Base-by-base conservation (phyloP, 2,888 invertebrate species). In the Argynnis bischoffii region DNA sequence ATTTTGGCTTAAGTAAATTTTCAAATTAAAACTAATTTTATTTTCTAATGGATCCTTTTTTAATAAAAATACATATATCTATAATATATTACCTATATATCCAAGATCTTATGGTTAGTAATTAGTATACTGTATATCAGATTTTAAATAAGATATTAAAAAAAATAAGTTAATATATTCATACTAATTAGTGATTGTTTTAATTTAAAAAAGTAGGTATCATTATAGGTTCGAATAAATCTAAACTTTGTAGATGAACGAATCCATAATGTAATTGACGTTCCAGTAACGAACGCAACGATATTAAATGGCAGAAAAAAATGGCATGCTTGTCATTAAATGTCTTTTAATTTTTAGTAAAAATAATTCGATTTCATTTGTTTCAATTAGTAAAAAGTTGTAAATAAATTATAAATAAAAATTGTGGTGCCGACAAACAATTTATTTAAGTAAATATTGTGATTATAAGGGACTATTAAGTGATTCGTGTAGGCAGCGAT, bases 311-410 rank as follows among this genome's bases (percentile, higher is more conserved):
- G 86, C 84, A 89, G 70, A 73, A 75, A 77, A 77, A 79, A 78
- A 89, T 90, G 89, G 90, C 88, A 90, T 88, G 89, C 87, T 86
- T 90, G 90, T 90, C 90, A 90, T 85, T 81, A 77, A 81, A 85
- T 84, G 87, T 83, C 86, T 85, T 86, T 59, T 63, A 83, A 81
- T 80, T 84, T 85, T 81, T 80, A 79, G 73, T 80, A 82, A 82
- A 87, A 87, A 87, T 84, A 79, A 72, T 79, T 63, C 79, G 81
- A 81, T 81, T 80, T 71, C 81, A 81, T 72, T 71, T 76, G 74
- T 79, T 77, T 78, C 75, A 71, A 73, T 70, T 67, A 70, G 74
- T 64, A 72, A 74, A 76, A 76, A 74, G 69, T 70, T 71, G 65
- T 71, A 70, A 77, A 72, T 72, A 75, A 69, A 74, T 54, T 70